phyloP scores from a whole-genome alignment of 2,888 invertebrate species.

The Phengaris arion region DNA sequence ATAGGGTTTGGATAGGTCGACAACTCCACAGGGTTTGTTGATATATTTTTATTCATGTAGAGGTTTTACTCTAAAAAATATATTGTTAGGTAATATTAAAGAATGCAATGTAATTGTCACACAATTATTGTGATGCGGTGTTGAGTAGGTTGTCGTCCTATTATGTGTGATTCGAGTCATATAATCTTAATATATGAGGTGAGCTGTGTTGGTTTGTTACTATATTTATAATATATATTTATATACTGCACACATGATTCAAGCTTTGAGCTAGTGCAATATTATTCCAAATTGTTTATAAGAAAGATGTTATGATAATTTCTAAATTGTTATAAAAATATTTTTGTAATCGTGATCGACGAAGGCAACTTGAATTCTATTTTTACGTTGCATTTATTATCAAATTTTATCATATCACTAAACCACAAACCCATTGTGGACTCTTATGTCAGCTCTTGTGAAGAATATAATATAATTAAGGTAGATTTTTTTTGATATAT shows the following conservation, averaged over 20 bases:
- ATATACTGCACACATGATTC: slow-evolving; percentile 66
- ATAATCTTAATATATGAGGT: slow-evolving; percentile 54
- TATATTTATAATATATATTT: slow-evolving; percentile 70
- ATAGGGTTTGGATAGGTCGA: slow-evolving; percentile 40
- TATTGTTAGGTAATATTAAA: slow-evolving; percentile 27
- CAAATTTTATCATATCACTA: slow-evolving; percentile 64
- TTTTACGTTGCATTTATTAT: slow-evolving; percentile 79
- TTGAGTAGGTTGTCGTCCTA: slow-evolving; percentile 43
- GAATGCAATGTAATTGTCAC: slow-evolving; percentile 22
- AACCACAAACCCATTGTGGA: slow-evolving; percentile 73
- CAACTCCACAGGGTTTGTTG: slow-evolving; percentile 43
- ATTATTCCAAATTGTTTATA: slow-evolving; percentile 77
- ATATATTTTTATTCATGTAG: slow-evolving; percentile 32
- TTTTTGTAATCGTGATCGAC: slow-evolving; percentile 77
- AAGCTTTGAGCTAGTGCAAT: slow-evolving; percentile 77
- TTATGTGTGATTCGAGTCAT: slow-evolving; percentile 60
- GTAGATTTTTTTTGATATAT: slow-evolving; percentile 63
- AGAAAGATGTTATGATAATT: slow-evolving; percentile 71
- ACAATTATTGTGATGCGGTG: background rate
- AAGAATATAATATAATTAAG: slow-evolving; percentile 59
- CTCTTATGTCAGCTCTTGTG: slow-evolving; percentile 67
- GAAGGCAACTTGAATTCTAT: slow-evolving; percentile 75
- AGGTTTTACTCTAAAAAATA: slow-evolving; percentile 29
- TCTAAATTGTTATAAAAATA: slow-evolving; percentile 76
- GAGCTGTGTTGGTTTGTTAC: slow-evolving; percentile 75